These are phyloP conservation scores for Tholera decimalis DNA, from an alignment of 2,888 invertebrate species.

Conservation along the genomic window DNA sequence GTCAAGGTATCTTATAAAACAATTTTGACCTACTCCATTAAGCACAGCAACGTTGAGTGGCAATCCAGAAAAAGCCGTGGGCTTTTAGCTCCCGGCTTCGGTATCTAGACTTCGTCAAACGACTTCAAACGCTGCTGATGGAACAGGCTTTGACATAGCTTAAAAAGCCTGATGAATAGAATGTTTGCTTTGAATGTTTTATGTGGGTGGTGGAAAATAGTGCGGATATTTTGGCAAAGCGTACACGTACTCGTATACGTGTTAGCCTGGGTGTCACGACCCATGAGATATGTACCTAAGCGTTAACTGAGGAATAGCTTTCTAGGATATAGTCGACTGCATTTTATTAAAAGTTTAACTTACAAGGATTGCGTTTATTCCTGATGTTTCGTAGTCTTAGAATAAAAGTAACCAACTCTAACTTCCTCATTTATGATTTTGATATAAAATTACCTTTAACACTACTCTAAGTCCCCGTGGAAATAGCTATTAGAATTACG, in stretches of 20 bases:
- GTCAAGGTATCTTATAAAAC: not conserved
- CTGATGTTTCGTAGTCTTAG: not conserved
- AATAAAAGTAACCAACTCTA: too few relatives aligned
- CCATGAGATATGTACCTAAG: not conserved
- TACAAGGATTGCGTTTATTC: not conserved
- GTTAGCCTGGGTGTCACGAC: not conserved
- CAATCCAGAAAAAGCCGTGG: constrained; percentile 39
- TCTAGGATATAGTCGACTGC: not conserved
- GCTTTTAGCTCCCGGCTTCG: constrained; percentile 33
- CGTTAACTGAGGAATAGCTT: not conserved
- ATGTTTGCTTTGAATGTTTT: constrained; percentile 41
- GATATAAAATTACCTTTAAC: too few relatives aligned
- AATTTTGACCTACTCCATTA: constrained; percentile 23
- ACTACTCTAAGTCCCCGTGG: too few relatives aligned
- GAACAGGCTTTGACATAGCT: constrained; percentile 47
- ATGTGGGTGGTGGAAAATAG: constrained; percentile 20
- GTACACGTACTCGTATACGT: not conserved
- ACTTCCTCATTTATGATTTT: too few relatives aligned
- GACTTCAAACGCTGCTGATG: constrained; percentile 47
- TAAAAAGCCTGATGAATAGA: constrained; percentile 45
- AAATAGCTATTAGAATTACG: too few relatives aligned
- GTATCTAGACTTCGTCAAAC: constrained; percentile 56
- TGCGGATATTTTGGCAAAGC: constrained; percentile 19
- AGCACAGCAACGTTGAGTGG: constrained; percentile 25
- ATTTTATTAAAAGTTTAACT: not conserved